Conservation (phyloP, 2,888 invertebrate species). For the Phlogophora meticulosa region DNA sequence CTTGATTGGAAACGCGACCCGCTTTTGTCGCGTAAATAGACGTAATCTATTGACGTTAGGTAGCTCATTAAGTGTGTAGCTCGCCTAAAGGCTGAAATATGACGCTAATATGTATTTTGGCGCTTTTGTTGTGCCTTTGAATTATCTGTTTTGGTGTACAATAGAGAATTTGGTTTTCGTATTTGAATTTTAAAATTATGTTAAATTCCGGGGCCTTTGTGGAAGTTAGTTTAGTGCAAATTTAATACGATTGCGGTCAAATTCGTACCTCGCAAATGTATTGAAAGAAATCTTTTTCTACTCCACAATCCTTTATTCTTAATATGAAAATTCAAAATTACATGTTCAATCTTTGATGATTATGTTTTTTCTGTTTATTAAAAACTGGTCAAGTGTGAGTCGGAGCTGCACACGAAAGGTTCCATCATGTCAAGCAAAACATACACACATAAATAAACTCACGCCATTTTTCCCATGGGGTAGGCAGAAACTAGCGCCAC, state of each 20-base stretch:
- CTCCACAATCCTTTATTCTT: neutral
- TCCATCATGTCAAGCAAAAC: too few species aligned
- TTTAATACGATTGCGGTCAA: neutral
- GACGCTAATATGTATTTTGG: conserved; percentile 7
- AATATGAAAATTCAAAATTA: neutral
- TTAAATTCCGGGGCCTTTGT: conserved; percentile 2
- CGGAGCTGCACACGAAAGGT: too few species aligned
- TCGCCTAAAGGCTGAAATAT: conserved; percentile 24
- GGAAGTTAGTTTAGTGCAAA: neutral
- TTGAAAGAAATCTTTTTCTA: neutral
- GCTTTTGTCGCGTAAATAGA: conserved; percentile 39
- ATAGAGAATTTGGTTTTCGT: neutral
- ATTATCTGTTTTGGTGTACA: conserved; percentile 3
- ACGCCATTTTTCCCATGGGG: too few species aligned
- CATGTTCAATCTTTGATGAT: neutral
- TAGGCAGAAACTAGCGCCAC: too few species aligned
- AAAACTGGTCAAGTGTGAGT: too few species aligned
- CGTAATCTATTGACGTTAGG: conserved; percentile 36
- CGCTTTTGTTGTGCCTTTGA: conserved; percentile 1
- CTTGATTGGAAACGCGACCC: conserved; percentile 52
- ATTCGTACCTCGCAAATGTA: too few species aligned
- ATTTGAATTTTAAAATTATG: conserved; percentile 15
- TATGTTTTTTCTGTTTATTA: too few species aligned
- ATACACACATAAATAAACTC: too few species aligned
- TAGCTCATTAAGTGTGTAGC: conserved; percentile 19